phyloP scores from a whole-genome alignment of 2,888 invertebrate genomes.

The Chirona hameri region DNA sequence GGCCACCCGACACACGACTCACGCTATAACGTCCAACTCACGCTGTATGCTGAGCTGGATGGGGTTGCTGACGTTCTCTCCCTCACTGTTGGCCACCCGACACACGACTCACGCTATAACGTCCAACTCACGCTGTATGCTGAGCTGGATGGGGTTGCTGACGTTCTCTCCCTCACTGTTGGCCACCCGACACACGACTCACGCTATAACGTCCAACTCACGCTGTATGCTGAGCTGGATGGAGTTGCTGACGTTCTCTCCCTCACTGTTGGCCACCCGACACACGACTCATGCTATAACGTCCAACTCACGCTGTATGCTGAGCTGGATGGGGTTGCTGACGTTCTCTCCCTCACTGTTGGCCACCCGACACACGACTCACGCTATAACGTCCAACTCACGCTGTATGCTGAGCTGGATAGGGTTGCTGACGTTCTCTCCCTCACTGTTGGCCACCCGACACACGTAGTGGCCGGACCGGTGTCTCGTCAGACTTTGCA shows the following conservation, averaged over 20 bases:
- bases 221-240: too few relatives aligned
- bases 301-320: constrained; percentile 64
- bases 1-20: constrained; percentile 84
- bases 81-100: constrained; percentile 83
- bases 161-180: too few relatives aligned
- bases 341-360: constrained; percentile 87
- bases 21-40: constrained; percentile 59
- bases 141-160: too few relatives aligned
- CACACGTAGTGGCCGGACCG: constrained; percentile 89
- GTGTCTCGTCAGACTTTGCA: constrained; percentile 79
- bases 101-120: constrained; percentile 56
- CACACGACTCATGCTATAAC: too few relatives aligned
- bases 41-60: constrained; percentile 81
- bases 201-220: too few relatives aligned
- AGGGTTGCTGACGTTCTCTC: constrained; percentile 78
- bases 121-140: constrained; percentile 51
- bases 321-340: constrained; percentile 73
- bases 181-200: too few relatives aligned
- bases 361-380: constrained; percentile 84
- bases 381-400: constrained; percentile 59
- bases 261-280: too few relatives aligned
- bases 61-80: constrained; percentile 78
- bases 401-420: constrained; percentile 81
- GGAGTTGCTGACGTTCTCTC: too few relatives aligned
- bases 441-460: constrained; percentile 83